These are phyloP conservation scores for Aegypius monachus DNA, from an alignment of 2,113 vertebrate species.

Conservation along the genomic window DNA sequence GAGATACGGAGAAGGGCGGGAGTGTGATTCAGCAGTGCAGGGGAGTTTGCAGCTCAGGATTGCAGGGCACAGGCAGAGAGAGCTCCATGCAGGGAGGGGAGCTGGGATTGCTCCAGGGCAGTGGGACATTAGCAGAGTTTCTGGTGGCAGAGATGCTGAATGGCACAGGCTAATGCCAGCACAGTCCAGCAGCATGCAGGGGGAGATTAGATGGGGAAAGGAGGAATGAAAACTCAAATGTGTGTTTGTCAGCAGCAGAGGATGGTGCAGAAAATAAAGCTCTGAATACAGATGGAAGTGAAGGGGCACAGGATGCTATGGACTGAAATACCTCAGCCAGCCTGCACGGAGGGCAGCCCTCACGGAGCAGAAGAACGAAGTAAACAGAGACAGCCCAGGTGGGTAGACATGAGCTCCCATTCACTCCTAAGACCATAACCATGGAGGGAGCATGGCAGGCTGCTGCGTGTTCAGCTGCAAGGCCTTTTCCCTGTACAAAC, in stretches of 20 bases:
- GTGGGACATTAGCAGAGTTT: neutral
- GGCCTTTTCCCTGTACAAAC: neutral
- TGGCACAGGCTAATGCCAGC: neutral
- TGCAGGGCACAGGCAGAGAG: neutral
- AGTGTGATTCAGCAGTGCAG: neutral
- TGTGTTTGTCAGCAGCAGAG: neutral
- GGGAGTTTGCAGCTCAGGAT: neutral
- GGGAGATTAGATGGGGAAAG: neutral
- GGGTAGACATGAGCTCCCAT: neutral
- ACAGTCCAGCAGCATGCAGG: neutral
- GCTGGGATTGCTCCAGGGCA: neutral
- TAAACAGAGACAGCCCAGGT: neutral
- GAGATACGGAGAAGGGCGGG: accelerated
- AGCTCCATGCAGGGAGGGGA: neutral
- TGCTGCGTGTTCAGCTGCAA: neutral
- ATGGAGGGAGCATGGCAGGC: neutral
- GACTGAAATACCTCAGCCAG: neutral
- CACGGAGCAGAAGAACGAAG: neutral
- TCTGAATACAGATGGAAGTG: neutral
- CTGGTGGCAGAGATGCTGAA: neutral
- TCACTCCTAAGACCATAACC: neutral
- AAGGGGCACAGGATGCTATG: neutral
- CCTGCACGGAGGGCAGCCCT: neutral
- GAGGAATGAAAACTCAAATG: neutral
- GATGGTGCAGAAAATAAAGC: neutral